These are phyloP conservation scores for Pollimyrus isidori DNA, from an alignment of 2,113 vertebrate species.

Conservation along the genomic window DNA sequence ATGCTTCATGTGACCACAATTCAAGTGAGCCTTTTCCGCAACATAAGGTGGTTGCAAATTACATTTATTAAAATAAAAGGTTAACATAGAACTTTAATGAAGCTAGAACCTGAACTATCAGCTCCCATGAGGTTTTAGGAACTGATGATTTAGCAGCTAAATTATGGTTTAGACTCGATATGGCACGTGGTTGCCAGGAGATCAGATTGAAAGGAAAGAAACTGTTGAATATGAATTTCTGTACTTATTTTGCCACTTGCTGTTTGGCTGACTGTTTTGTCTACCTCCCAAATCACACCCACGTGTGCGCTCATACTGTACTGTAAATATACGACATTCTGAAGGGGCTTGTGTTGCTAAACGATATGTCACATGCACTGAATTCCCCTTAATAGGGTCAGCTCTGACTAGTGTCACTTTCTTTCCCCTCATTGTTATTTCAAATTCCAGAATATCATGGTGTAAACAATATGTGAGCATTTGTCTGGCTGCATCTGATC, in stretches of 20 bases:
- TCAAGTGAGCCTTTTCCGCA: background rate
- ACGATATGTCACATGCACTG: conserved; percentile 57
- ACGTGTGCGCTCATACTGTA: conserved; percentile 45
- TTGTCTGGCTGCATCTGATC: background rate
- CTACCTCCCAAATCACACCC: background rate
- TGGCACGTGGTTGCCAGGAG: background rate
- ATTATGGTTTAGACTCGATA: background rate
- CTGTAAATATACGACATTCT: conserved; percentile 61
- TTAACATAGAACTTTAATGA: background rate
- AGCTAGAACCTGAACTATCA: background rate
- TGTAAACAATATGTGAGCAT: background rate
- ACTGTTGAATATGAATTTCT: background rate
- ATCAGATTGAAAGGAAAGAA: background rate
- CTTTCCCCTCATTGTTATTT: background rate
- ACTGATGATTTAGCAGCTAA: background rate
- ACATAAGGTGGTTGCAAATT: background rate
- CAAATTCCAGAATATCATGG: background rate
- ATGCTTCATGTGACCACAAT: background rate
- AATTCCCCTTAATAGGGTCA: conserved; percentile 60
- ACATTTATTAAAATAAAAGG: background rate
- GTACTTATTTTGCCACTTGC: background rate
- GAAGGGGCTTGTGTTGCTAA: conserved; percentile 69
- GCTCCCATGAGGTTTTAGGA: background rate
- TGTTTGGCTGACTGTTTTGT: background rate
- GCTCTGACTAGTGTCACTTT: conserved; percentile 59